Percentiles rank a stretch among this genome's conserved stretches.
phyloP scores from a whole-genome alignment of 2,113 vertebrate species.

The Cavia porcellus region DNA sequence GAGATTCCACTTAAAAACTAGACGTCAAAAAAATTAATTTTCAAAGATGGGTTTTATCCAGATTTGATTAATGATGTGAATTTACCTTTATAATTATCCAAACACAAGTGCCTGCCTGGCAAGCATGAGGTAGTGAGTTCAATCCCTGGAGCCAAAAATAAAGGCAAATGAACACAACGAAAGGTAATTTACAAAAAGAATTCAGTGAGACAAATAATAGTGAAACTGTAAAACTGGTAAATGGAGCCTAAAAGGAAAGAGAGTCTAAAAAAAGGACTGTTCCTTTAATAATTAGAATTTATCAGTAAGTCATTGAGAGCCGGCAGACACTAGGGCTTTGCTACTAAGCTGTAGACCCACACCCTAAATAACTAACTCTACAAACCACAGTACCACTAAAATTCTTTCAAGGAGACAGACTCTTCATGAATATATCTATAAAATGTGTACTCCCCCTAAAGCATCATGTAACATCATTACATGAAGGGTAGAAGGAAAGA shows the following conservation, averaged over 20 bases:
- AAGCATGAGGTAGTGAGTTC: no score
- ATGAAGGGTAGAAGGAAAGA: not conserved
- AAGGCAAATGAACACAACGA: not conserved
- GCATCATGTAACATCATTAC: not conserved
- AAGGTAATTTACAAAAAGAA: not conserved
- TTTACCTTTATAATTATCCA: not conserved
- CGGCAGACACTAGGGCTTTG: not conserved
- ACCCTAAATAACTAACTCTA: not conserved
- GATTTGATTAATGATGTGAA: not conserved
- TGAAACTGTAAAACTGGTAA: not conserved
- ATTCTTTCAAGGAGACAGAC: not conserved
- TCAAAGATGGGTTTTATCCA: not conserved
- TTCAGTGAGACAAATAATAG: not conserved
- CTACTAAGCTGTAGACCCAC: not conserved
- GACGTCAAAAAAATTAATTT: not conserved
- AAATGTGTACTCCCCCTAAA: not conserved
- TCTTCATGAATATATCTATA: slow-evolving; percentile 19
- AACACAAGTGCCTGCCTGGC: no score
- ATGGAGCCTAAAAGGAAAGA: not conserved
- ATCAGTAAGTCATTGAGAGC: not conserved
- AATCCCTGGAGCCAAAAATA: no score
- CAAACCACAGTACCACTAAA: not conserved
- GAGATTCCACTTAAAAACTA: not conserved
- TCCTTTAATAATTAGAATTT: not conserved
- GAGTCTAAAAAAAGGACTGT: not conserved